Evolutionary conservation across 1,140 invertebrate genomes (phyloP).

Genomic region (Pogonognathellus flavescens): DNA sequence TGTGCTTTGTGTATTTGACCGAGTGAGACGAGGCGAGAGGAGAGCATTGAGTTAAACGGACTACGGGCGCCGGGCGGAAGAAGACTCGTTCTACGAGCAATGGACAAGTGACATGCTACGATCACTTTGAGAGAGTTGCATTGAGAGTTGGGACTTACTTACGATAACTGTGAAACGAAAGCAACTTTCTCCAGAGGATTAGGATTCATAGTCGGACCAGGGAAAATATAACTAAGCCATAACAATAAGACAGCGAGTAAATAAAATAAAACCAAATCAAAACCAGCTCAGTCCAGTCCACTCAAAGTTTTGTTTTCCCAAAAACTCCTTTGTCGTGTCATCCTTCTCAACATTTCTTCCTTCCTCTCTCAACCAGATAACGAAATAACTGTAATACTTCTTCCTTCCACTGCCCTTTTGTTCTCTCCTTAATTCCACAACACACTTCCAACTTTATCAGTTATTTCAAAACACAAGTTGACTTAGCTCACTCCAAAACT

Average conservation of each 20-base stretch:
- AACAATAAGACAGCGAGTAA: slow-evolving; percentile 31
- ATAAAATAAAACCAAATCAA: slow-evolving; percentile 19
- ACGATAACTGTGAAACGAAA: slow-evolving; percentile 2
- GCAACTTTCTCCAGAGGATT: slow-evolving; percentile 10
- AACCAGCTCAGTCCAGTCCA: not conserved
- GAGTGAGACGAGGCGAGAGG: not conserved
- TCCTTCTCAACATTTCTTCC: not conserved
- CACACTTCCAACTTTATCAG: not conserved
- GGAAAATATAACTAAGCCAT: slow-evolving; percentile 6
- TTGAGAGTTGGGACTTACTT: not conserved
- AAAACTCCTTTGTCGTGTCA: not conserved
- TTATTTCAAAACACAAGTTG: too few relatives aligned
- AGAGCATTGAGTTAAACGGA: not conserved
- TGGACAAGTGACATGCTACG: slow-evolving; percentile 38
- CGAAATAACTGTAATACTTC: not conserved
- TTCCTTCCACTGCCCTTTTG: not conserved
- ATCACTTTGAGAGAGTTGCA: not conserved
- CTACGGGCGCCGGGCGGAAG: not conserved
- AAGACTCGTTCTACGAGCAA: not conserved
- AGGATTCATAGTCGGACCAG: not conserved
- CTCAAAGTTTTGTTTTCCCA: not conserved
- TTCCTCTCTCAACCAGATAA: slow-evolving; percentile 3
- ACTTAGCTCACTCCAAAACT: too few relatives aligned
- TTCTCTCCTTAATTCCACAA: not conserved
- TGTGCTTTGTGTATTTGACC: slow-evolving; percentile 1